Base-by-base conservation (phyloP, 2,113 vertebrate species). In the Theristicus caerulescens region DNA sequence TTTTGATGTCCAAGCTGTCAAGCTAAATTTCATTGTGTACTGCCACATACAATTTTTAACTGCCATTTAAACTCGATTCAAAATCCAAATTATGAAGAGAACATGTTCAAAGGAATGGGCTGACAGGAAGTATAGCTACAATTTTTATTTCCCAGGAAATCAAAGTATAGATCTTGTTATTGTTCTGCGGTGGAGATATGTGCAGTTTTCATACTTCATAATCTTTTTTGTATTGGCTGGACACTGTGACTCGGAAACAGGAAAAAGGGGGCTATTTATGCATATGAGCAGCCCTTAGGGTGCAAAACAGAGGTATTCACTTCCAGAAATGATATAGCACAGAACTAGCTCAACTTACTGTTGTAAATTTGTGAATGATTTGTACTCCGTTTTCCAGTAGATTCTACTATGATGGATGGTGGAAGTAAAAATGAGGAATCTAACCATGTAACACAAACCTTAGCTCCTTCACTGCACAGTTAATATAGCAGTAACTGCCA, bases 21-120 rank as follows among this genome's bases (percentile, higher is more conserved):
- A 98, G 98, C 98, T 98, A 98, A 98, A 98, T 98, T 98, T 99
- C 98, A 98, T 98, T 98, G 97, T 98, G 98, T 99, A 98, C 97
- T 98, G 98, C 98, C 98, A 98, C 98, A 98, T 98, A 97, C 98
- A 97, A 99, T 99, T 99, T 98, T 99, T 99, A 99, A 99, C 99
- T 99, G 99, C 99, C 99, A 99, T 98, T 99, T 99, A 98, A 99
- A 98, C 98, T 96, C 97, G 98, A 99, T 99, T 99, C 98, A 94
- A 97, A 98, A 98, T 98, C 98, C 98, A 98, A 98, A 98, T 98
- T 98, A 98, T 97, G 93, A 96, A 97, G 97, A 59, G 96, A 98
- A 98, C 98, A 94, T 91, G 96, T 99, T 98, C 96, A 97, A 98
- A 99, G 98, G 96, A 97, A 98, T 95, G 78, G 97, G 95, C 97